Conservation (phyloP, 2,113 vertebrate genomes). For the Periophthalmus modestus region DNA sequence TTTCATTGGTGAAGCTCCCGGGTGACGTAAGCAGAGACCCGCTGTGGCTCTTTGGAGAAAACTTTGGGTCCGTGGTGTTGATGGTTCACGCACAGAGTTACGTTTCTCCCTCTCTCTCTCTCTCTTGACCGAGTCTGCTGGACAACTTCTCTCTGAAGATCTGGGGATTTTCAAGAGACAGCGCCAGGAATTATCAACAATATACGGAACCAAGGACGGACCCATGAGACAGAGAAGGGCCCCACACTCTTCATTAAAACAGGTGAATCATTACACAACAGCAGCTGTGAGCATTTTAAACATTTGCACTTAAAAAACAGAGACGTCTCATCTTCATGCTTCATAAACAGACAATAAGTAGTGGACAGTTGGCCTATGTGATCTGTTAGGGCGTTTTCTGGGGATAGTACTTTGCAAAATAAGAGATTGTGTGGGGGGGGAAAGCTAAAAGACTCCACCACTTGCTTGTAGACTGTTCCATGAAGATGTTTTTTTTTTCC, state of each 20-base stretch:
- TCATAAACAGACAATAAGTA: background rate
- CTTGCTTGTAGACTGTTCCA: no score
- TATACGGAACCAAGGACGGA: constrained; percentile 18
- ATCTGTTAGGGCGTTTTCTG: no score
- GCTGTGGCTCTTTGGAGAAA: constrained; percentile 9
- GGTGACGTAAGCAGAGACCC: constrained; percentile 27
- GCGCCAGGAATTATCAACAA: constrained; percentile 10
- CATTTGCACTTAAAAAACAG: background rate
- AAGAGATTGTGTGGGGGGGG: no score
- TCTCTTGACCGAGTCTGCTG: no score
- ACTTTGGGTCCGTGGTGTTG: constrained; percentile 13
- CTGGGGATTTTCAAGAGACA: background rate
- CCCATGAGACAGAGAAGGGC: constrained; percentile 44
- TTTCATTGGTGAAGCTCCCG: constrained; percentile 30
- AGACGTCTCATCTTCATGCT: background rate
- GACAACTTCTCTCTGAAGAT: background rate
- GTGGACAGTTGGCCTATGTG: no score
- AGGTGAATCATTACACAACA: constrained; percentile 43
- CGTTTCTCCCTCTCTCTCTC: no score
- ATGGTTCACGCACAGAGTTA: background rate
- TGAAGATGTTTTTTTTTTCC: no score
- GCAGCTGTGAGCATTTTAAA: background rate
- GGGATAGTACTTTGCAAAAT: no score
- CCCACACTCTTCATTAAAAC: constrained; percentile 25
- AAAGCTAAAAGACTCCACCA: no score